Evolutionary conservation across 2,888 invertebrate genomes (phyloP), one percentile per base, ranked within the genome.

Genomic region (Sinodicranocentrus sp.): DNA sequence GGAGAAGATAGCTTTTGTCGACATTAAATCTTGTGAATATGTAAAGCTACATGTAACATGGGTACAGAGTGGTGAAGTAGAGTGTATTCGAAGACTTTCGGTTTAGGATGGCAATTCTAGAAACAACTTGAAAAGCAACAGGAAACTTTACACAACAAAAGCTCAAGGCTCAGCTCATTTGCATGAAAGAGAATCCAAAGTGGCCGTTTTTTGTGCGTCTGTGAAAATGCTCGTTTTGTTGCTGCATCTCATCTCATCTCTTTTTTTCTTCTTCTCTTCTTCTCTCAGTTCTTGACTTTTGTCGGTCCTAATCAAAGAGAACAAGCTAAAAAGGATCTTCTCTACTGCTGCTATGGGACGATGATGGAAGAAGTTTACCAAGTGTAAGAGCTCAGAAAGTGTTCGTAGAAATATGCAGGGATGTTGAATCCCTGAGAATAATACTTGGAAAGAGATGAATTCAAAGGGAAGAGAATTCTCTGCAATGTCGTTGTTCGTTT

Each of bases 221-320:
- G 54, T 79, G 70, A 71, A 57, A 61, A 57, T 33, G 23, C 68
- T 61, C 71, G 52, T 79, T 70, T 78, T 78, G 59, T 68, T 77
- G 70, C 33, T 59, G 70, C 48, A 33, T 61, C 26, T 44, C 79
- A 33, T 61, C 26, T 44, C 78, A 76, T 76, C 59, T 77, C 57
- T 68, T 33, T 76, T 39, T 73, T 23, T 52, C 54, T 70, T 28
- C 26, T 15, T 57, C 57, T 5, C n/a, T 39, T 43, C 19, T 61
- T 48, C n/a, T 48, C 48, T 48, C 44, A 39, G 44, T 57, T 61
- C 71, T 63, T 71, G 79, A 63, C 79, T 72, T 71, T 73, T 80
- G 80, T 80, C 80, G 80, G 80, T 43, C n/a, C 65, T 70, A 80
- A 80, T 80, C 72, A 80, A 80, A 80, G 72, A 80, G 73, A 80